Base-by-base conservation (phyloP, 1,140 invertebrate species). In the Nixonia krombeini region DNA sequence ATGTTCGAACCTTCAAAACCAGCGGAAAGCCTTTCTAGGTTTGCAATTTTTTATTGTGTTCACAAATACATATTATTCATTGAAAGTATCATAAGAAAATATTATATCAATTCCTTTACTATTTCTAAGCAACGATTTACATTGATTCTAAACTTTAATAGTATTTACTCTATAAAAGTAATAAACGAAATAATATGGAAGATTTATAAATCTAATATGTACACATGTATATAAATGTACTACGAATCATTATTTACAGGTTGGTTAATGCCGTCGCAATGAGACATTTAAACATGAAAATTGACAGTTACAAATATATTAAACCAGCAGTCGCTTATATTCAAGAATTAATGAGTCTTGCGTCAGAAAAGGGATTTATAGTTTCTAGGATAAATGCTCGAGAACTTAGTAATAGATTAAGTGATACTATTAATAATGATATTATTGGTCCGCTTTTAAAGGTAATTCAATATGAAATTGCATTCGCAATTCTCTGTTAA, bases 401-500 rank as follows among this genome's bases (percentile, higher is more conserved):
- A 74, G 89, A 91, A 62, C 81, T 94, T 0, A 91, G 91, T n/a
- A 89, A 91, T 72, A 89, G 90, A 76, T 72, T 94, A 15, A 91
- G 91, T 12, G 91, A 94, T 58, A 90, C 90, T 0, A 87, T 94
- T 12, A 94, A 94, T 81, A 83, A 92, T 68, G 92, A 93, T 79
- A 87, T 94, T 12, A 91, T 94, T 25, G 91, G 91, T 72, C 92
- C 92, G 0, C 86, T 93, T 12, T 87, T 93, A 4, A 88, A 91
- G 73, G 91, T 87, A 65, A 73, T 16, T n/a, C 52, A 31, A 33
- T 7, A 23, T 55, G 28, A 6, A 6, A 38, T 26, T 46, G 25
- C 21, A 8, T 28, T 28, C 1, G 28, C 5, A 13, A 21, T 28
- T n/a, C n/a, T n/a, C n/a, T n/a, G 28, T 42, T 42, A 2, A 21